phyloP scores from a whole-genome alignment of 2,113 vertebrate genomes.

The Tonatia bakeri region DNA sequence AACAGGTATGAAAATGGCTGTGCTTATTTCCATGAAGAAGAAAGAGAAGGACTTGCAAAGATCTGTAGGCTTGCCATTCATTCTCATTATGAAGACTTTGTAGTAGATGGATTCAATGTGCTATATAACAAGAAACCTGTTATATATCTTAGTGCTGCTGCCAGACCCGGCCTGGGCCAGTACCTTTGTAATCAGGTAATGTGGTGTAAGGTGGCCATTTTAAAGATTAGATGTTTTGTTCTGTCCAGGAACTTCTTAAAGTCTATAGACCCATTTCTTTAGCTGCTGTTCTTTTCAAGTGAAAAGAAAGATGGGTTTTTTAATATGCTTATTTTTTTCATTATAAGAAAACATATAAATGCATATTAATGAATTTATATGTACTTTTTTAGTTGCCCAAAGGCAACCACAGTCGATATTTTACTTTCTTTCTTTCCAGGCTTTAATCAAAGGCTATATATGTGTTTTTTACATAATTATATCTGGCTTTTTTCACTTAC shows the following conservation, averaged over 20 bases:
- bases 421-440: slow-evolving; percentile 4
- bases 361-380: neutral
- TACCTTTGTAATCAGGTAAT: slow-evolving; percentile 94
- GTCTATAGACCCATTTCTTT: neutral
- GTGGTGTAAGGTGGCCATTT: neutral
- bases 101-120: slow-evolving; percentile 88
- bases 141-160: slow-evolving; percentile 93
- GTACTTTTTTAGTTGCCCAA: neutral
- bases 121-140: slow-evolving; percentile 88
- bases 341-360: neutral
- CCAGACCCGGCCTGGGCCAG: slow-evolving; percentile 92
- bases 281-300: neutral
- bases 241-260: neutral
- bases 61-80: slow-evolving; percentile 93
- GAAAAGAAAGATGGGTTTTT: neutral
- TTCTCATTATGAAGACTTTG: slow-evolving; percentile 92
- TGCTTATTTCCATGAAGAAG: slow-evolving; percentile 95
- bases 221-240: neutral
- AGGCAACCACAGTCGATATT: neutral
- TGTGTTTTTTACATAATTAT: neutral
- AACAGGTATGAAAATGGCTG: slow-evolving; percentile 96
- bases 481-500: neutral
- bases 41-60: slow-evolving; percentile 93
- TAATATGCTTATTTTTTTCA: neutral
- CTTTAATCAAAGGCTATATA: neutral